A percentile compares a stretch with the other conserved stretches of the same genome.
These are phyloP conservation scores for Microtus pennsylvanicus DNA, from an alignment of 2,113 vertebrate genomes.

Conservation along the genomic window DNA sequence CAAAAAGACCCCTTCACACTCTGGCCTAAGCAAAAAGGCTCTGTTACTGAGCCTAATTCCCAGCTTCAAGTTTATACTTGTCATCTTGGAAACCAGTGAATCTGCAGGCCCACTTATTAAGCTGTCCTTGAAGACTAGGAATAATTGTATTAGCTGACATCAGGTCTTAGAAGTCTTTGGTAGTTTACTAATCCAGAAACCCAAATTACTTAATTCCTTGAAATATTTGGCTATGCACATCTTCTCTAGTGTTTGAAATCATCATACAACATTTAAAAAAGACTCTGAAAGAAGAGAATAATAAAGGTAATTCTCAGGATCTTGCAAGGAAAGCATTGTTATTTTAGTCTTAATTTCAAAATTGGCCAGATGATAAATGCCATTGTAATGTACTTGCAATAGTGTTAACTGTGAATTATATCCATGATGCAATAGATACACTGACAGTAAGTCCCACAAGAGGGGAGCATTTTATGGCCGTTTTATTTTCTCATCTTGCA, in stretches of 20 bases:
- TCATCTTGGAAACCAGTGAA: background rate
- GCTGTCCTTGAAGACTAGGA: constrained; percentile 58
- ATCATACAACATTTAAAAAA: background rate
- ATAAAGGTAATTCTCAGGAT: background rate
- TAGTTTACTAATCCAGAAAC: constrained; percentile 45
- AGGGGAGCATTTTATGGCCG: background rate
- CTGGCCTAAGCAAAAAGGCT: background rate
- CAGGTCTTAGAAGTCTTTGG: constrained; percentile 12
- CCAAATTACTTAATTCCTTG: constrained; percentile 56
- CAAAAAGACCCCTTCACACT: background rate
- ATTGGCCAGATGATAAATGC: background rate
- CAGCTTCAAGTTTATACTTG: constrained; percentile 6
- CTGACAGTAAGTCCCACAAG: background rate
- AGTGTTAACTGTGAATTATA: background rate
- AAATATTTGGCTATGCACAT: constrained; percentile 47
- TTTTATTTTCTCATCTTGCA: constrained; percentile 56
- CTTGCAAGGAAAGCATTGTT: constrained; percentile 19
- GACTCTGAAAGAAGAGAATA: constrained; percentile 53
- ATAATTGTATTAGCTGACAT: constrained; percentile 65
- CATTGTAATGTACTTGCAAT: background rate
- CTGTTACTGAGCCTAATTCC: constrained; percentile 13
- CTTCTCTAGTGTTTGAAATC: constrained; percentile 34
- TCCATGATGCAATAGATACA: background rate
- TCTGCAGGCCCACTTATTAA: constrained; percentile 64
- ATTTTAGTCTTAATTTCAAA: constrained; percentile 48